Conservation (phyloP, 2,797 vertebrate genomes). For the Ciconia nigra region DNA sequence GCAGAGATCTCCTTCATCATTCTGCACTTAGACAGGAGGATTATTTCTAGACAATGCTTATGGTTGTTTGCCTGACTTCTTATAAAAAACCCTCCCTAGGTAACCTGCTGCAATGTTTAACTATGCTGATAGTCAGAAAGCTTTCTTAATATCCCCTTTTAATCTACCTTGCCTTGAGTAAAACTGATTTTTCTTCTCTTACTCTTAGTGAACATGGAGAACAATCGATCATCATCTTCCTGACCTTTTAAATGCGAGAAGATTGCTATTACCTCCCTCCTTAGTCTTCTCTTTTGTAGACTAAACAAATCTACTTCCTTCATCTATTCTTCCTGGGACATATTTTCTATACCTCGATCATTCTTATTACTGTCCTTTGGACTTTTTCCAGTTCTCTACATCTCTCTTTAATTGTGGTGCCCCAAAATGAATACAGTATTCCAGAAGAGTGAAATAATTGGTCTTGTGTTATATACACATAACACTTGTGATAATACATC, state of each 20-base stretch:
- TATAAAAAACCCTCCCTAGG: background rate
- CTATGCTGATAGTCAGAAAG: background rate
- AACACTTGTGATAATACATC: background rate
- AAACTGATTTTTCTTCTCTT: slow-evolving; percentile 9
- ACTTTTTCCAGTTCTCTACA: slow-evolving; percentile 8
- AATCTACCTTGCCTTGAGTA: background rate
- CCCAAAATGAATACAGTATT: slow-evolving; percentile 1
- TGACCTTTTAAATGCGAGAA: slow-evolving; percentile 14
- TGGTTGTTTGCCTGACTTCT: background rate
- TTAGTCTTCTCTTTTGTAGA: slow-evolving; percentile 42
- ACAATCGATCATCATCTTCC: background rate
- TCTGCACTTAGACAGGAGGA: background rate
- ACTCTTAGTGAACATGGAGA: background rate
- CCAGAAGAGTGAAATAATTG: slow-evolving; percentile 36
- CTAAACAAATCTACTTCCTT: slow-evolving; percentile 64
- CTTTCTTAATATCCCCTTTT: background rate
- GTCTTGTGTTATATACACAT: background rate
- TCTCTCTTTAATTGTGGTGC: background rate
- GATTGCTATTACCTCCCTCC: background rate
- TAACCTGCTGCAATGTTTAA: background rate
- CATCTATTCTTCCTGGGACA: slow-evolving; percentile 10
- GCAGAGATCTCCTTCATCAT: background rate
- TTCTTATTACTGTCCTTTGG: slow-evolving; percentile 26
- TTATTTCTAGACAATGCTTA: background rate
- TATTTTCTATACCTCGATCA: background rate